These are phyloP conservation scores for Syngnathus floridae DNA, from an alignment of 2,113 vertebrate species.

Conservation along the genomic window DNA sequence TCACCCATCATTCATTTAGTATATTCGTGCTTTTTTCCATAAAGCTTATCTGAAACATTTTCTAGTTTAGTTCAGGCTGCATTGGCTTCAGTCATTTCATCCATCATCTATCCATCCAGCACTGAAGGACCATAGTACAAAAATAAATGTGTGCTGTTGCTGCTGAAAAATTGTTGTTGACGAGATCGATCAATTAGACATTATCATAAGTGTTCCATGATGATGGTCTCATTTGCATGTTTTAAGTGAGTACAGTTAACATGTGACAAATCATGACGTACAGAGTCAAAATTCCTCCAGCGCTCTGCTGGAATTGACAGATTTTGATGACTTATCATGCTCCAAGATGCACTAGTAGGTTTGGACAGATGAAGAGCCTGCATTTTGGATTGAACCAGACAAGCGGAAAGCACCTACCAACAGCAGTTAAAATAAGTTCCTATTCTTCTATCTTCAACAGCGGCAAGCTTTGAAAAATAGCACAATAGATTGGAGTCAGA, in stretches of 20 bases:
- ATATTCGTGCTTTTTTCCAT: not conserved
- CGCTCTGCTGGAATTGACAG: not conserved
- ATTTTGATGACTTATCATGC: not conserved
- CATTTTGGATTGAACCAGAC: not conserved
- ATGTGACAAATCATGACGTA: not conserved
- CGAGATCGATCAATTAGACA: too few relatives aligned
- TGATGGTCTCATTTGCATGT: too few relatives aligned
- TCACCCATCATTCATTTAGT: not conserved
- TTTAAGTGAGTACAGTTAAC: not conserved
- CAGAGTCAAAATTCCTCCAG: not conserved
- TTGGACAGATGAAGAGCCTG: not conserved
- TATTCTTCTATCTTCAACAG: not conserved
- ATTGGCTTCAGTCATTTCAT: not conserved
- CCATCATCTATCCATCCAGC: not conserved
- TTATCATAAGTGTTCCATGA: too few relatives aligned
- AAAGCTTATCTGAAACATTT: not conserved
- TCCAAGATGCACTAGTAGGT: not conserved
- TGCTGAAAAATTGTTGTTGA: too few relatives aligned
- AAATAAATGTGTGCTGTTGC: too few relatives aligned
- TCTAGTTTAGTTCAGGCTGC: not conserved
- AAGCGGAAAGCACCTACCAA: conserved; percentile 3
- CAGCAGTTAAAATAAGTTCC: not conserved
- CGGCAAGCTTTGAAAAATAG: conserved; percentile 1
- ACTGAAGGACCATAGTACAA: too few relatives aligned
- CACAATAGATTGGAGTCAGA: not conserved